Evolutionary conservation across 2,888 invertebrate species (phyloP), one percentile per base, ranked within the genome.

Genomic region (Mystacides longicornis): DNA sequence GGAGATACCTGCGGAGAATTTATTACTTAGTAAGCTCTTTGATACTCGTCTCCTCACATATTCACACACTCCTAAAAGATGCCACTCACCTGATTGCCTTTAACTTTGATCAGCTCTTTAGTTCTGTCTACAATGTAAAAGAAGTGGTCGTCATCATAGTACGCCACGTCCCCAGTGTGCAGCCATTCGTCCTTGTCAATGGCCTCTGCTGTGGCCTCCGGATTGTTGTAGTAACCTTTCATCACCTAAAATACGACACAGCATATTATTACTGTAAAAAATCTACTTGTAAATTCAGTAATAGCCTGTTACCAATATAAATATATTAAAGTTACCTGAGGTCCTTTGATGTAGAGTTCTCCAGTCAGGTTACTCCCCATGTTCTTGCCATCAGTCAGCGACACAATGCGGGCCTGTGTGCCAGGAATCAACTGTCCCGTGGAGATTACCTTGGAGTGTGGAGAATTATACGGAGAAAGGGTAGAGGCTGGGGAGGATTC

Each of bases 81-180:
- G 5, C 27, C 27, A 27, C 27, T 27, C 11, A 89, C 89, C 81
- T 90, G 89, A 67, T 87, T 85, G 60, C 89, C 89, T 72, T 90
- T 89, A 57, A 88, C 88, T 75, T 91, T 91, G 67, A 91, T 90
- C 55, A 90, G 80, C 67, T 89, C 89, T 68, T 89, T 89, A 55
- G 84, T 83, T 62, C 90, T 75, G 68, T 89, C 89, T 7, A 89
- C 84, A 61, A 90, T 81, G 68, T 79, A 88, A 69, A 87, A 87
- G 69, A 82, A 85, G 46, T 80, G 78, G 47, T 88, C 85, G 5
- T 86, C 83, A 64, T 89, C 88, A 65, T 84, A 86, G 65, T 86
- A 86, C 0, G 82, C 88, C n/a, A 90, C 82, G 68, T 91, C 89
- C 2, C 89, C 87, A 0, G 86, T 86, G 66, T 86, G 85, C 14